These are phyloP conservation scores for Tragelaphus imberbis DNA, from an alignment of 2,113 vertebrate species.

Conservation along the genomic window DNA sequence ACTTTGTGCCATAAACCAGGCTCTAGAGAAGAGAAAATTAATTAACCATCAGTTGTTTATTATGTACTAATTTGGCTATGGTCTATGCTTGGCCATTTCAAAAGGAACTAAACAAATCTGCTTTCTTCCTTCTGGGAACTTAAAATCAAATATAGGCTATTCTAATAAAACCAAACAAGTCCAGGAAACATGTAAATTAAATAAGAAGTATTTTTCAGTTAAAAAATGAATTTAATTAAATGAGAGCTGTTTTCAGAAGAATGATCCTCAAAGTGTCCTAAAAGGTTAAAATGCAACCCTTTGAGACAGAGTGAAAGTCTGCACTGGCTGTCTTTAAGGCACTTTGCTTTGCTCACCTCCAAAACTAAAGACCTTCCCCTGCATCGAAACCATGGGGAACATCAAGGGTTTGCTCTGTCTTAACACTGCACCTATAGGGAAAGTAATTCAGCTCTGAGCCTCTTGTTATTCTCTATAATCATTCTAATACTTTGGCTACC, in stretches of 20 bases:
- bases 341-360: not conserved
- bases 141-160: conserved; percentile 33
- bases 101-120: conserved; percentile 24
- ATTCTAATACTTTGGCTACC: not conserved
- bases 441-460: not conserved
- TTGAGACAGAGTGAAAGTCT: not conserved
- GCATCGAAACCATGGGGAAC: not conserved
- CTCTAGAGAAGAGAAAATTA: conserved; percentile 7
- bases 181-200: not conserved
- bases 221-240: conserved; percentile 24
- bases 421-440: not conserved
- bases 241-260: not conserved
- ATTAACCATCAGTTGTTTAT: not conserved
- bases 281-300: not conserved
- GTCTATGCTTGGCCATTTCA: not conserved
- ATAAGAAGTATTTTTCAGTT: not conserved
- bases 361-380: not conserved
- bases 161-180: not conserved
- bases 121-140: not conserved
- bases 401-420: not conserved
- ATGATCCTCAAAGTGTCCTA: not conserved
- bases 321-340: not conserved
- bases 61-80: conserved; percentile 8
- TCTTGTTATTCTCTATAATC: not conserved
- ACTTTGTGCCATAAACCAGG: not conserved